phyloP scores from a whole-genome alignment of 2,888 invertebrate genomes.

The Ormia ochracea region DNA sequence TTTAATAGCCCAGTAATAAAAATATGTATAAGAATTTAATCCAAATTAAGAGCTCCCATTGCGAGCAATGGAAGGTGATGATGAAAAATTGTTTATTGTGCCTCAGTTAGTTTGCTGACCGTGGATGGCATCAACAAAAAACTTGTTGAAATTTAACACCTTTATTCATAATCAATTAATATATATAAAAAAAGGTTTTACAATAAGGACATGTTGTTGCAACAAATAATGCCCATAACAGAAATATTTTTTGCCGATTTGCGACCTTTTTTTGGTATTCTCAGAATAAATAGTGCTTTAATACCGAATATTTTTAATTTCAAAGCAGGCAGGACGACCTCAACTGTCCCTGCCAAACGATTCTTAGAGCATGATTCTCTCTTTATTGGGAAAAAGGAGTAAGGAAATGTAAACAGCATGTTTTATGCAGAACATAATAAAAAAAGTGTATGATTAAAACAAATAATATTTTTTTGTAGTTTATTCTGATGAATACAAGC shows the following conservation, averaged over 20 bases:
- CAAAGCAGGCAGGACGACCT: too few relatives aligned
- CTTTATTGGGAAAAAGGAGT: slow-evolving; percentile 1
- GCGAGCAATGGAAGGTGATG: not conserved
- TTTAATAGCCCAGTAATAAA: not conserved
- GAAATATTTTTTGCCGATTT: too few relatives aligned
- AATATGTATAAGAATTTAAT: slow-evolving; percentile 16
- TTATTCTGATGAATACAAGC: too few relatives aligned
- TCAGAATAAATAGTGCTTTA: too few relatives aligned
- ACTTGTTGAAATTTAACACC: slow-evolving; percentile 58
- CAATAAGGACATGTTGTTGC: not conserved
- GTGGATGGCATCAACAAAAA: slow-evolving; percentile 13
- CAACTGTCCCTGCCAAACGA: too few relatives aligned
- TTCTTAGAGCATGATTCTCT: too few relatives aligned
- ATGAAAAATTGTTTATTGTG: slow-evolving; percentile 5
- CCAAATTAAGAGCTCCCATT: slow-evolving; percentile 20
- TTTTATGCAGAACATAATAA: slow-evolving; percentile 41
- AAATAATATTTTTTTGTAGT: too few relatives aligned
- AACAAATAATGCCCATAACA: too few relatives aligned
- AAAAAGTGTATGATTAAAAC: not conserved
- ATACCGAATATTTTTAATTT: too few relatives aligned
- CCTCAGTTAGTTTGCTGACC: not conserved
- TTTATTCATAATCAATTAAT: slow-evolving; percentile 29
- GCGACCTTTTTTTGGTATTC: too few relatives aligned
- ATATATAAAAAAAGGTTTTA: not conserved
- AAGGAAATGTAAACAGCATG: slow-evolving; percentile 36